Evolutionary conservation across 2,888 invertebrate genomes (phyloP).

Genomic region (Eudemis profundana): DNA sequence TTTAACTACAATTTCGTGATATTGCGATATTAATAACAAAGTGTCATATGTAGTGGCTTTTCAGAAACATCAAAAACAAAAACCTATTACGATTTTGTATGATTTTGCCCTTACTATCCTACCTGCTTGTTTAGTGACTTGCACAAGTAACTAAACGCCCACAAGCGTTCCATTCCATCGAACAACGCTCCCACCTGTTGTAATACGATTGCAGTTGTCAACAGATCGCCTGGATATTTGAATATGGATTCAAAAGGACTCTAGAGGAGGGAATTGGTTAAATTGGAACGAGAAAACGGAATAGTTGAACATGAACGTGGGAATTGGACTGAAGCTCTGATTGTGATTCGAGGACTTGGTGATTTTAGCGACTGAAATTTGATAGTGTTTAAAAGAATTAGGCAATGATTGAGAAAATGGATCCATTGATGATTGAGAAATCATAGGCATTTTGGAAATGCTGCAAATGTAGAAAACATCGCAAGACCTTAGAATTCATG

Average conservation of each 20-base stretch:
- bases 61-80: no score
- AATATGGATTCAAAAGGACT: conserved; percentile 47
- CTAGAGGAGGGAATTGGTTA: conserved; percentile 50
- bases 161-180: conserved; percentile 45
- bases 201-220: conserved; percentile 59
- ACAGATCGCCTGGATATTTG: conserved; percentile 50
- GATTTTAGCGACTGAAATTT: conserved; percentile 8
- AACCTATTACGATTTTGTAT: no score
- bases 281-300: conserved; percentile 38
- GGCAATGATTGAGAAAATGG: neutral
- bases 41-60: no score
- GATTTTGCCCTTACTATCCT: no score
- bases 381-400: neutral
- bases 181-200: conserved; percentile 62
- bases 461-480: no score
- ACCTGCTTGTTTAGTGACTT: no score
- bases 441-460: no score
- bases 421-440: no score
- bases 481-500: no score
- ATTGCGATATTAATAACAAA: no score
- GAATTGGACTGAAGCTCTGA: conserved; percentile 24
- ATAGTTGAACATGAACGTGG: conserved; percentile 27
- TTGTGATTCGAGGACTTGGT: neutral
- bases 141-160: conserved; percentile 33
- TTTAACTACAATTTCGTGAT: no score